phyloP scores from a whole-genome alignment of 2,113 vertebrate species.

The Bolborhynchus lineola region DNA sequence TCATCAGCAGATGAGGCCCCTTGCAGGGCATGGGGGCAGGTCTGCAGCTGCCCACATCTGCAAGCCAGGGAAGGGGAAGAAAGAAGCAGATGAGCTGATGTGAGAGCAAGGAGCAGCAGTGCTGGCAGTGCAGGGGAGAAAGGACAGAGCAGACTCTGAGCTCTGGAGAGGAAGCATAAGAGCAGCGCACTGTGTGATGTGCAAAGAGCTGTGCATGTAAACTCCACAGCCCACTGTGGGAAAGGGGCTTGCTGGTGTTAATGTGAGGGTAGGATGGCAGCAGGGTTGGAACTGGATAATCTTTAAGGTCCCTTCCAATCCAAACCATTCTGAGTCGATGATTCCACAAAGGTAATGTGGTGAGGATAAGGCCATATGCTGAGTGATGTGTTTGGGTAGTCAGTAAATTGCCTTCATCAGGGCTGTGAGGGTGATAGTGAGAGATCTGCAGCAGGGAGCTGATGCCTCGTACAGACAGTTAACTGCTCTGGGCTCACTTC shows the following conservation, averaged over 20 bases:
- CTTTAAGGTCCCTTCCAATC: background rate
- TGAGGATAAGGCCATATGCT: background rate
- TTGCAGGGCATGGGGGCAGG: fast-evolving
- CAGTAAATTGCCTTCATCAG: background rate
- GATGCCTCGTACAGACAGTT: background rate
- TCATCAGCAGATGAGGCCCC: background rate
- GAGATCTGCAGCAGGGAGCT: background rate
- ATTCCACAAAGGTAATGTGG: background rate
- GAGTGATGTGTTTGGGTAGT: background rate
- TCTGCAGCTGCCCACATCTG: background rate
- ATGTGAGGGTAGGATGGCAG: background rate
- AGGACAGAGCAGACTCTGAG: background rate
- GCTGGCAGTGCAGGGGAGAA: background rate
- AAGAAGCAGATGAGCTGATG: background rate
- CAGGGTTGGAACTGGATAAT: background rate
- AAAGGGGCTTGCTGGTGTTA: background rate
- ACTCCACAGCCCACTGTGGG: background rate
- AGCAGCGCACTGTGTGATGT: background rate
- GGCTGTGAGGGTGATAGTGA: background rate
- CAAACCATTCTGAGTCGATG: background rate
- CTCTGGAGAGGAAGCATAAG: fast-evolving
- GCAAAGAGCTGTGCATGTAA: background rate
- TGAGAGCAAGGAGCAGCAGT: background rate
- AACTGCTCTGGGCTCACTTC: background rate
- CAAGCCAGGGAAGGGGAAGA: background rate